These are phyloP conservation scores for Chymomyza amoena DNA, from an alignment of 2,888 invertebrate species.

Conservation along the genomic window DNA sequence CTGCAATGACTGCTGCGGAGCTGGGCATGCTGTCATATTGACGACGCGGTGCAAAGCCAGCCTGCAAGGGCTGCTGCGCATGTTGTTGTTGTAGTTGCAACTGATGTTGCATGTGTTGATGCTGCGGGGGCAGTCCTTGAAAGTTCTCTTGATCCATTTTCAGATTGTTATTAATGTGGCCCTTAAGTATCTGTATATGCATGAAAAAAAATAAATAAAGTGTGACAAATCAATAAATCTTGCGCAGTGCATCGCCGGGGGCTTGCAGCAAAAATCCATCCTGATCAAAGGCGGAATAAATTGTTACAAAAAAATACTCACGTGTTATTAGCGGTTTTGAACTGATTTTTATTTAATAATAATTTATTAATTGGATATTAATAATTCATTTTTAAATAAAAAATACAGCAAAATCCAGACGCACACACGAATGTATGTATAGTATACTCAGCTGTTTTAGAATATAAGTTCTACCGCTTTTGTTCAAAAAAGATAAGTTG, in stretches of 20 bases:
- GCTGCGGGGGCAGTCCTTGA: constrained; percentile 32
- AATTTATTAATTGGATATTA: constrained; percentile 70
- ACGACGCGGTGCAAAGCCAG: constrained; percentile 77
- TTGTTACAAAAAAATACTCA: constrained; percentile 36
- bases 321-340: constrained; percentile 64
- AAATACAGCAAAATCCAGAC: constrained; percentile 75
- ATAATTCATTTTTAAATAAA: constrained; percentile 77
- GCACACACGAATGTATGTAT: constrained; percentile 52
- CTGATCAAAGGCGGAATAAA: neutral
- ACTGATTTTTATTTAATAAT: constrained; percentile 77
- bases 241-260: neutral
- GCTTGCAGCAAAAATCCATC: constrained; percentile 10
- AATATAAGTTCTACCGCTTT: constrained; percentile 21
- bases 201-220: constrained; percentile 9
- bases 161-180: constrained; percentile 19
- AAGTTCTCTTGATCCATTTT: constrained; percentile 55
- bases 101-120: constrained; percentile 1
- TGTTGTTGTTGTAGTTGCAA: constrained; percentile 16
- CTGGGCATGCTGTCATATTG: constrained; percentile 67
- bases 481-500: constrained; percentile 14
- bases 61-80: constrained; percentile 49
- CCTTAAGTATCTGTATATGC: constrained; percentile 32
- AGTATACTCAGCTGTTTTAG: neutral
- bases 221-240: neutral
- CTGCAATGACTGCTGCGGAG: constrained; percentile 31